Evolutionary conservation across 2,888 invertebrate species (phyloP).

Genomic region (Drosophila barbarae): DNA sequence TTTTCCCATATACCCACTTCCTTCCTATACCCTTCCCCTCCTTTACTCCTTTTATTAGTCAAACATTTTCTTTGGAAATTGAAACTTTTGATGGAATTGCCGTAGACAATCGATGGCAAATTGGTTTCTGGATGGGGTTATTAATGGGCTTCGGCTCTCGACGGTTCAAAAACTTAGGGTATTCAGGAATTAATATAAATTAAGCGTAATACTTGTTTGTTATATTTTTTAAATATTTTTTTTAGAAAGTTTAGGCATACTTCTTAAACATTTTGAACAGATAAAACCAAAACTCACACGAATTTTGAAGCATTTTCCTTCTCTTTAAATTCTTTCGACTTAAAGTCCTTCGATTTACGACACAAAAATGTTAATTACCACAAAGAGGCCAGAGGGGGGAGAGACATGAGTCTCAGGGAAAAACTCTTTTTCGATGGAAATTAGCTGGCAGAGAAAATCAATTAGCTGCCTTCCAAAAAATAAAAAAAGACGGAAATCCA

Average conservation of each 20-base stretch:
- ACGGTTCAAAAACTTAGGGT: background rate
- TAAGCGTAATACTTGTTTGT: background rate
- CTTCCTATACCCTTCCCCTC: no score
- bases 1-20: background rate
- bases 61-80: conserved; percentile 25
- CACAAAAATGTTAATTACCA: conserved; percentile 34
- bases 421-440: conserved; percentile 61
- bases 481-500: conserved; percentile 3
- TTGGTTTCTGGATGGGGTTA: conserved; percentile 6
- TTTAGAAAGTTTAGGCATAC: no score
- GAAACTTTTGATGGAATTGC: conserved; percentile 19
- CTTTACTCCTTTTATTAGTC: background rate
- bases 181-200: conserved; percentile 1
- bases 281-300: background rate
- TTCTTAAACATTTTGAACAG: no score
- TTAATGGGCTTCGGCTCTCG: conserved; percentile 5
- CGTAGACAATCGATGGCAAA: conserved; percentile 28
- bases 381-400: conserved; percentile 17
- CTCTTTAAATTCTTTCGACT: conserved; percentile 9
- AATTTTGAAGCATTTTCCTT: background rate
- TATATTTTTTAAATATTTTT: no score
- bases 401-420: conserved; percentile 8
- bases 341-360: conserved; percentile 17
- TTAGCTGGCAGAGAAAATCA: conserved; percentile 61
- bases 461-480: conserved; percentile 49